These are phyloP conservation scores for Drosophila mojavensis DNA, from an alignment of 1,140 invertebrate genomes.

Conservation along the genomic window DNA sequence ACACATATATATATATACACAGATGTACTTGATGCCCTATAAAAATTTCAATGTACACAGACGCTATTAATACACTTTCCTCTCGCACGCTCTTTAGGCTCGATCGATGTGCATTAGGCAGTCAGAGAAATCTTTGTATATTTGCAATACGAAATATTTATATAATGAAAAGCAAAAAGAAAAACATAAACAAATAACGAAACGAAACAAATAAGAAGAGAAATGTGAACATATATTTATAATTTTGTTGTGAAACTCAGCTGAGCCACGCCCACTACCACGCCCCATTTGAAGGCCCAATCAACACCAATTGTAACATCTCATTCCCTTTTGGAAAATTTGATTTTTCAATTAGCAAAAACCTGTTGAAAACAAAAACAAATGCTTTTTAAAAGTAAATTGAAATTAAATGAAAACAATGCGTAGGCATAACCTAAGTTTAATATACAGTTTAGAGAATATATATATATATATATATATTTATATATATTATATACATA, in stretches of 20 bases:
- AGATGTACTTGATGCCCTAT: slow-evolving; percentile 7
- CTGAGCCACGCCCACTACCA: background rate
- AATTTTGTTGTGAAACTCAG: slow-evolving; percentile 12
- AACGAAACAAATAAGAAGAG: background rate
- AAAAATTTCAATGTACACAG: slow-evolving; percentile 1
- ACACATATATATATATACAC: slow-evolving; percentile 2
- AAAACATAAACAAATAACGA: background rate
- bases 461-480: slow-evolving; percentile 46
- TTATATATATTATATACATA: no score
- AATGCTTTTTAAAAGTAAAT: slow-evolving; percentile 53
- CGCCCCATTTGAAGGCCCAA: background rate
- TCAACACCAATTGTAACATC: slow-evolving; percentile 14
- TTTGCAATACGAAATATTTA: background rate
- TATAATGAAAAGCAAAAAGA: background rate
- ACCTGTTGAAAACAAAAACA: slow-evolving; percentile 33
- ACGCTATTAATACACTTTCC: background rate
- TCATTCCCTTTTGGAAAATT: slow-evolving; percentile 64
- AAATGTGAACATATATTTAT: slow-evolving; percentile 1
- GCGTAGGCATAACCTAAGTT: slow-evolving; percentile 29
- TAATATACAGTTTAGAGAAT: slow-evolving; percentile 38
- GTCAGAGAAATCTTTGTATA: background rate
- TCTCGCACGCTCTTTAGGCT: slow-evolving; percentile 7
- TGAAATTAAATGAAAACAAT: slow-evolving; percentile 44
- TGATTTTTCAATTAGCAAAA: slow-evolving; percentile 65
- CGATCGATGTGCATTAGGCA: background rate